Base-by-base conservation (phyloP, 2,888 invertebrate species). In the Polydrusus tereticollis region DNA sequence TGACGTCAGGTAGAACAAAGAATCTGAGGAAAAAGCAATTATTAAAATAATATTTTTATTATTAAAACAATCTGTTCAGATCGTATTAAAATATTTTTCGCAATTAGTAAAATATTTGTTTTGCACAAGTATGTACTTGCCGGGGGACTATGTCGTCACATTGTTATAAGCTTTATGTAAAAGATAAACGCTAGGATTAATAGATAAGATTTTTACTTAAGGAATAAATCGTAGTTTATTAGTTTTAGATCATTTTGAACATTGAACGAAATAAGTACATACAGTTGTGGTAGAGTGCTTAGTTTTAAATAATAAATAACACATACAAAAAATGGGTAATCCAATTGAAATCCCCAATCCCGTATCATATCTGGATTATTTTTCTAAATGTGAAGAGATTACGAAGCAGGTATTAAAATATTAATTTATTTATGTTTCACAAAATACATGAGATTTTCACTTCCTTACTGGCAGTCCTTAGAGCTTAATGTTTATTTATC, bases 201-300 rank as follows among this genome's bases (percentile, higher is more conserved):
- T 55, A 55, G 52, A 55, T 47, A 47, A 47, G 47, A 47, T 47
- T 21, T 47, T 21, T 47, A 47, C 16, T 47, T 47, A 23, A 23
- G 47, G 5, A 18, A 55, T 12, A 18, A 10, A 4, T 6, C 1
- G 16, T 29, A 16, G 16, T 16, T 41, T 26, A 50, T 50, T 23
- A 50, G 7, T 50, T 50, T 8, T 2, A 55, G 52, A 47, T 55
- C 6, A 16, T 55, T 55, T 8, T 29, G 29, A 16, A 16, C n/a
- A 5, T 6, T 26, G 2, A 21, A n/a, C 8, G 12, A 10, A 47
- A 10, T 18, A 47, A 0, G n/a, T 23, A 18, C 7, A 18, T 18
- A 18, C 2, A 43, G 5, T 16, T 43, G 16, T 43, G 6, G 18
- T 18, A 43, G 38, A n/a, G 4, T 0, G 4, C 6, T n/a, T 10